Evolutionary conservation across 64 coral and sea anemone species (phyloP).

Genomic region (Catalaphyllia jardinei): DNA sequence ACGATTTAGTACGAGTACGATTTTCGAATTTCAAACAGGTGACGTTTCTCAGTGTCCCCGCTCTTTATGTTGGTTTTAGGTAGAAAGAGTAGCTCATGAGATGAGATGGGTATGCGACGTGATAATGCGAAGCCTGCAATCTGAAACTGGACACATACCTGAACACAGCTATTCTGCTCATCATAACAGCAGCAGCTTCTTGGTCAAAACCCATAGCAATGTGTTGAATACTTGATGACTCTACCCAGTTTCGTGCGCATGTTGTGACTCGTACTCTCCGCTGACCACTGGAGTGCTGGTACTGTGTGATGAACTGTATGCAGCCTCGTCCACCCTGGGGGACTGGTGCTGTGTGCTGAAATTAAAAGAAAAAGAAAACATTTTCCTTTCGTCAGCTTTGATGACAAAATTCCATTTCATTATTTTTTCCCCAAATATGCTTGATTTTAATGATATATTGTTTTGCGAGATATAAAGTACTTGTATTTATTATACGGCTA

Average conservation of each 20-base stretch:
- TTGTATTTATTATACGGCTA: no score
- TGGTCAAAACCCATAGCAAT: constrained; percentile 93
- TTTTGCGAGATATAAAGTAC: no score
- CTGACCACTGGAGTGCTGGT: constrained; percentile 97
- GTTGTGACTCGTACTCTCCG: constrained; percentile 97
- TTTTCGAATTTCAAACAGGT: no score
- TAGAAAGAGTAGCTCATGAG: no score
- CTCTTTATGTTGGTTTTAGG: no score
- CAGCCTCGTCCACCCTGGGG: constrained; percentile 94
- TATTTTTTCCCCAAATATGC: no score
- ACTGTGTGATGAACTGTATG: constrained; percentile 97
- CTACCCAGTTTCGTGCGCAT: constrained; percentile 97
- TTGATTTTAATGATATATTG: no score
- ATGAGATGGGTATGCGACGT: no score
- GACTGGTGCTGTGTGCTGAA: constrained; percentile 92
- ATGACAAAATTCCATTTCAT: not conserved
- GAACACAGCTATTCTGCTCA: constrained; percentile 98
- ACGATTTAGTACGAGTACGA: no score
- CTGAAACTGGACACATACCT: not conserved
- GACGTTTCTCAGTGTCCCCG: no score
- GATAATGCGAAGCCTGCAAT: no score
- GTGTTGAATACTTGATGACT: constrained; percentile 78
- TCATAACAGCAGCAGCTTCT: constrained; percentile 91
- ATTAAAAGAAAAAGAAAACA: not conserved
- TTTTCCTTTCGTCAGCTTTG: not conserved